These are phyloP conservation scores for Holothuria scabra DNA, from an alignment of 53 echinoderm and acorn worm species.

Conservation along the genomic window DNA sequence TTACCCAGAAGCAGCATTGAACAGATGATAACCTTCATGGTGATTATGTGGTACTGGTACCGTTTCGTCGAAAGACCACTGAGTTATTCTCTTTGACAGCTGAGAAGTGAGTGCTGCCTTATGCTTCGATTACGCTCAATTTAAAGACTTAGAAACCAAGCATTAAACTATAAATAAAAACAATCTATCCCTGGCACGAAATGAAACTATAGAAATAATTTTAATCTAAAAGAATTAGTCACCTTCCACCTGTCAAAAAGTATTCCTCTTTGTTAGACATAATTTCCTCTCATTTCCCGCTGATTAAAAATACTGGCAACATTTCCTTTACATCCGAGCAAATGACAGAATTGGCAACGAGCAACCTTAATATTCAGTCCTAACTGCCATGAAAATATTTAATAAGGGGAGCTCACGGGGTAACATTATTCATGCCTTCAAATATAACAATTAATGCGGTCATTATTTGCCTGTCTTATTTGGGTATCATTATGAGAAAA, in stretches of 20 bases:
- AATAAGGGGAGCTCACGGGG: too few species aligned
- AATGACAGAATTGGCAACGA: background rate
- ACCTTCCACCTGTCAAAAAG: constrained; percentile 16
- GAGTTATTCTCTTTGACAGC: too few species aligned
- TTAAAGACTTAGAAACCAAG: constrained; percentile 2
- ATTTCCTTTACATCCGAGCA: background rate
- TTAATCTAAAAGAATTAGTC: constrained; percentile 6
- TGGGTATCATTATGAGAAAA: too few species aligned
- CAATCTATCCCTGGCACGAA: background rate
- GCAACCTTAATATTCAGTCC: too few species aligned
- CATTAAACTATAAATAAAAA: constrained; percentile 20
- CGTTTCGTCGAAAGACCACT: background rate
- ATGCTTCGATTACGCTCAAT: background rate
- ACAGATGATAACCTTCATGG: constrained; percentile 20
- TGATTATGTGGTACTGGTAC: background rate
- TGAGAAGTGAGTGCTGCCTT: too few species aligned
- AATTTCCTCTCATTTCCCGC: constrained; percentile 29
- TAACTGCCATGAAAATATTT: too few species aligned
- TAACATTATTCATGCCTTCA: too few species aligned
- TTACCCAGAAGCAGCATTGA: constrained; percentile 11
- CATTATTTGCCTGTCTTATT: too few species aligned
- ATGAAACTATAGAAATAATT: background rate
- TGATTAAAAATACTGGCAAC: constrained; percentile 43
- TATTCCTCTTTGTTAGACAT: constrained; percentile 11
- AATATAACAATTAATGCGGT: too few species aligned